Evolutionary conservation across 2,797 vertebrate genomes (phyloP), one percentile per base, ranked within the genome.

Genomic region (Xiphophorus birchmanni): DNA sequence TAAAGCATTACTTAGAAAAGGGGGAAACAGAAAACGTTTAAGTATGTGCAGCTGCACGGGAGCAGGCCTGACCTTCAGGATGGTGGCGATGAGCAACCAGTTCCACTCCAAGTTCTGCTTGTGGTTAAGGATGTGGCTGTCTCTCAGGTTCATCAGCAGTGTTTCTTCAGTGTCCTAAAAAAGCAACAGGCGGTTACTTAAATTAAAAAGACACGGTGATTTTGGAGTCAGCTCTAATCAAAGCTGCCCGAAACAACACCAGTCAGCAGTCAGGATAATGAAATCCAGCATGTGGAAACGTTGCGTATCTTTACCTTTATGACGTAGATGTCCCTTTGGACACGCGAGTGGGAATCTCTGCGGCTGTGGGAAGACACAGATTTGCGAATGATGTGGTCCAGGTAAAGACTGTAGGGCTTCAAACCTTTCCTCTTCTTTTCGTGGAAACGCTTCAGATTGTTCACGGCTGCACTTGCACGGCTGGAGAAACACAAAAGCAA

Each of bases 101-200:
- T 99, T 98, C 98, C 98, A 99, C 52, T 99, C 97, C 86, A 99
- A 95, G 94, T 99, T 99, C 85, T 98, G 97, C 92, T 99, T 99
- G 95, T 99, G 98, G 94, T 97, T 97, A 83, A 99, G 97, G 87
- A 99, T 98, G 75, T 98, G 98, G 92, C 98, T 98, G 86, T 99
- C 98, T 92, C 97, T 95, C 83, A 99, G 96, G 90, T 98, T 99
- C 94, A 96, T 95, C 95, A 97, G 94, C 88, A 99, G 95, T 63
- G 98, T 97, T 91, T 99, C 98, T 78, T 99, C 98, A 78, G 98
- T 97, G 94, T 99, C 98, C 98, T 99, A 90, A 79, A 91, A 32
- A 44, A 93, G 26, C 26, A 84, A 76, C 12, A 80, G 4, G 60
- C 23, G 80, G 73, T 81, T 74, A 29, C 26, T 71, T 11, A 26